A percentile compares a stretch with the other conserved stretches of the same genome.
These are phyloP conservation scores for Aquatica leii DNA, from an alignment of 2,888 invertebrate species.

Conservation along the genomic window DNA sequence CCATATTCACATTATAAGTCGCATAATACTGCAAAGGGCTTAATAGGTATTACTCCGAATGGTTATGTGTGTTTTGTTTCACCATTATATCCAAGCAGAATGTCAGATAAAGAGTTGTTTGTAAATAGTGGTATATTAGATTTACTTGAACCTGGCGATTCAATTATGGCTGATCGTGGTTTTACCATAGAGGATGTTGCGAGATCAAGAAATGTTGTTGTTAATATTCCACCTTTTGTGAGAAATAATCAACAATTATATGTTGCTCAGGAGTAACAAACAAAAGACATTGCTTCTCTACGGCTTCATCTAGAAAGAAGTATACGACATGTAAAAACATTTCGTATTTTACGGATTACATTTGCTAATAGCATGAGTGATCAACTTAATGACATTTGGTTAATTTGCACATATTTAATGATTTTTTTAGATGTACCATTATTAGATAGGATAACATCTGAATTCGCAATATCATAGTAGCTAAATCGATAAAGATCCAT, in stretches of 20 bases:
- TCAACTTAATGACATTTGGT: background rate
- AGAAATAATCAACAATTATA: conserved; percentile 4
- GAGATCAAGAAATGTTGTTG: background rate
- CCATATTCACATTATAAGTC: background rate
- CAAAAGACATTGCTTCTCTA: conserved; percentile 5
- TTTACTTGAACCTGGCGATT: conserved; percentile 5
- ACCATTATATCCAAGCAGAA: background rate
- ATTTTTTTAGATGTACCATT: background rate
- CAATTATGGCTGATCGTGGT: no score
- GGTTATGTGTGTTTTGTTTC: conserved; percentile 5
- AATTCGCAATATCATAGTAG: no score
- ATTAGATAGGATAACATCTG: background rate
- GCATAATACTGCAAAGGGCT: no score
- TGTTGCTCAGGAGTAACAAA: conserved; percentile 2
- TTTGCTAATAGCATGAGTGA: background rate
- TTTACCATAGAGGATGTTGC: conserved; percentile 1
- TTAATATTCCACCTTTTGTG: conserved; percentile 3
- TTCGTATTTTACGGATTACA: background rate
- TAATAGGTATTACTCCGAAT: no score
- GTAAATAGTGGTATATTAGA: conserved; percentile 4
- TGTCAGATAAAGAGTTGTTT: conserved; percentile 1
- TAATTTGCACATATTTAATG: background rate
- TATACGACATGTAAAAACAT: background rate
- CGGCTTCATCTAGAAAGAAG: conserved; percentile 3
- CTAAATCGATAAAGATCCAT: no score